Percentiles rank a stretch among this genome's conserved stretches.
These are phyloP conservation scores for Todiramphus chloris DNA, from an alignment of 2,113 vertebrate genomes.

Conservation along the genomic window DNA sequence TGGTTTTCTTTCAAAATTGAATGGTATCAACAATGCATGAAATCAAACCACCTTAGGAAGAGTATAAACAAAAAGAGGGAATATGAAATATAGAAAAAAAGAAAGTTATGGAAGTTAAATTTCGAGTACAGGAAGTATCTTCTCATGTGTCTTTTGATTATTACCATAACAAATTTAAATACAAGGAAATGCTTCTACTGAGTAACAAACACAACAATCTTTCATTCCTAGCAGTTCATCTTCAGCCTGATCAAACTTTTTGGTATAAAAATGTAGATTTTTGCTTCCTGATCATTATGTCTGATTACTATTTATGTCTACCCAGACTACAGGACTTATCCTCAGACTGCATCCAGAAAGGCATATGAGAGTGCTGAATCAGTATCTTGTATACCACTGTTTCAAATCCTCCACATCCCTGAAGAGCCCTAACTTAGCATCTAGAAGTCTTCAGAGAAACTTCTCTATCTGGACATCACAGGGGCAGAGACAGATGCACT, in stretches of 20 bases:
- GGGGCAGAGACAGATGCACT: not conserved
- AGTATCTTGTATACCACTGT: accelerated
- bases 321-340: not conserved
- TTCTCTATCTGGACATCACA: not conserved
- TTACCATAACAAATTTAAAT: not conserved
- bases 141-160: not conserved
- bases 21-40: not conserved
- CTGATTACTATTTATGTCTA: not conserved
- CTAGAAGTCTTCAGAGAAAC: not conserved
- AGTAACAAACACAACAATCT: not conserved
- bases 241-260: not conserved
- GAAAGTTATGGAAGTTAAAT: not conserved
- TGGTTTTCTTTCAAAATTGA: not conserved
- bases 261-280: not conserved
- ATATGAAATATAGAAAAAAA: not conserved
- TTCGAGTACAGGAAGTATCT: not conserved
- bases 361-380: not conserved
- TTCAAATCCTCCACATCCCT: not conserved
- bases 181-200: not conserved
- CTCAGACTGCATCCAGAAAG: not conserved
- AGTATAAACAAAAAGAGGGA: not conserved
- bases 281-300: not conserved
- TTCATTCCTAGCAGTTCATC: not conserved
- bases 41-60: not conserved
- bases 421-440: not conserved